Evolutionary conservation across 2,113 vertebrate genomes (phyloP), one percentile per base, ranked within the genome.

Genomic region (Toxotes jaculatrix): DNA sequence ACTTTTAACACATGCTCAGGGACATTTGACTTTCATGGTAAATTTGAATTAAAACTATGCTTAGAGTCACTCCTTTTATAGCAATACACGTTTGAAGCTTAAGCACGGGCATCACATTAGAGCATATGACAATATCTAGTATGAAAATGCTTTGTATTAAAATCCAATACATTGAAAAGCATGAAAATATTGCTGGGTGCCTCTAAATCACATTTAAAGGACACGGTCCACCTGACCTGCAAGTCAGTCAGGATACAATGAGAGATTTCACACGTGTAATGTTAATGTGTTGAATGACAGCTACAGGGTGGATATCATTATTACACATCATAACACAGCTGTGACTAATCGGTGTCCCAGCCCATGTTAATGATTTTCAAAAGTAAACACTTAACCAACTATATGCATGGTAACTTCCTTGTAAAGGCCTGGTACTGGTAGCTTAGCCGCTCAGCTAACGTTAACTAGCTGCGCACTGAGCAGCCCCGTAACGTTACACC

Each of bases 391-490:
- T 45, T 7, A 21, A 19, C 42, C 14, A 43, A 36, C 38, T 72
- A 45, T 49, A 45, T 14, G 5, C 21, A n/a, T 5, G 5, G 4
- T 17, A 14, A 83, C 77, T 69, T 73, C 74, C 66, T 62, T 56
- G 14, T 80, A 51, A 31, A 49, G 65, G 66, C 65, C 73, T 47
- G 47, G 32, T 4, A 23, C 38, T 17, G 12, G 5, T n/a, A 68
- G 14, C 16, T 32, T 32, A 80, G 72, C 76, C 1, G 5, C 21
- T 72, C 23, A 8, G 71, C 72, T 80, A 76, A 60, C 14, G 14
- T 21, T 34, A n/a, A 55, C 21, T 12, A 40, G 27, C 56, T 74
- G 4, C 11, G 53, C 57, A 74, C 21, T 14, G 12, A 34, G 14
- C 27, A 34, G 7, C 27, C 17, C 34, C 1, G 4, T 45, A 17